Evolutionary conservation across 1,140 invertebrate species (phyloP).

Genomic region (Chironomus striatipennis): DNA sequence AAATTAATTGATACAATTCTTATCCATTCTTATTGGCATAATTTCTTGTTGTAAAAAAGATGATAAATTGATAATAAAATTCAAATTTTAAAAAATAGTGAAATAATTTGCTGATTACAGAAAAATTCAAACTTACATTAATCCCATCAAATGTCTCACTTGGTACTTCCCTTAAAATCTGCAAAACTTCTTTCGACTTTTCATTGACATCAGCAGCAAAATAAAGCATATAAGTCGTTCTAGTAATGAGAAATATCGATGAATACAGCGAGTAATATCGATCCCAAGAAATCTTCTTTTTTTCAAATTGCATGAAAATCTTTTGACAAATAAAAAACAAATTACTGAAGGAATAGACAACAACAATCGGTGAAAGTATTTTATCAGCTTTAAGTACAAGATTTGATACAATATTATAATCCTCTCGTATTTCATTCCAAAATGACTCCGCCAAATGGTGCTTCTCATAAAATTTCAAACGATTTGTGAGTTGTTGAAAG

Average conservation of each 20-base stretch:
- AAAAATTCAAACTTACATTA: background rate
- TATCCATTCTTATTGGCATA: no score
- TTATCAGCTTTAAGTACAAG: conserved; percentile 35
- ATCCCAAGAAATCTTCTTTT: conserved; percentile 38
- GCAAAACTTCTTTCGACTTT: background rate
- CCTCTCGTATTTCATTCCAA: conserved; percentile 35
- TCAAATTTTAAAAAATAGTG: no score
- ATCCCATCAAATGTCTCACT: background rate
- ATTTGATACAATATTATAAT: conserved; percentile 36
- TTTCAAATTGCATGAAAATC: conserved; percentile 49
- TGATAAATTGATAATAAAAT: no score
- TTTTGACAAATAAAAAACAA: conserved; percentile 46
- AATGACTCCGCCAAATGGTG: conserved; percentile 17
- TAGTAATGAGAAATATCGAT: conserved; percentile 47
- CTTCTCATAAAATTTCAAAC: conserved; percentile 1
- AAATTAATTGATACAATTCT: no score
- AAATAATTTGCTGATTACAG: no score
- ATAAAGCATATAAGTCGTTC: conserved; percentile 34
- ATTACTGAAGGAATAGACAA: conserved; percentile 38
- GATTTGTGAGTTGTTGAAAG: conserved; percentile 19
- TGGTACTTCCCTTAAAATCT: background rate
- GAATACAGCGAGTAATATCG: conserved; percentile 53
- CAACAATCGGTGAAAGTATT: conserved; percentile 36
- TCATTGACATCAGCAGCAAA: background rate
- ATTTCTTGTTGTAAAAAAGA: no score